Evolutionary conservation across 1,140 invertebrate genomes (phyloP).

Genomic region (Oncopodura yosiiana): DNA sequence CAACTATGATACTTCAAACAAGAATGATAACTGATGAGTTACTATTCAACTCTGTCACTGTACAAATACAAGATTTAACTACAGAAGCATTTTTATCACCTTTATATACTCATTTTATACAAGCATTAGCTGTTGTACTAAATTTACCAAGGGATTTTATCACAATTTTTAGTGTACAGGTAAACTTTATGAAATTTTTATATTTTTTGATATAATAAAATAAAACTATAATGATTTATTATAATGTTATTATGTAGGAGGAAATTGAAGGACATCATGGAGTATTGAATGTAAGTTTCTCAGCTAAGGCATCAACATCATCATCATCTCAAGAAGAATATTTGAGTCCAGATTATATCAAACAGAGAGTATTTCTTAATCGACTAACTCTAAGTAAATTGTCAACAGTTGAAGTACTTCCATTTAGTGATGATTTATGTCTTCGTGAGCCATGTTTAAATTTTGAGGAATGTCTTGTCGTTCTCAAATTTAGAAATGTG

Average conservation of each 20-base stretch:
- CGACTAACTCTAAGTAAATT: conserved; percentile 70
- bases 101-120: conserved; percentile 76
- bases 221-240: not conserved
- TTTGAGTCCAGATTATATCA: conserved; percentile 75
- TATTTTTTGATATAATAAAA: conserved; percentile 2
- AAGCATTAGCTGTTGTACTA: conserved; percentile 82
- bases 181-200: conserved; percentile 36
- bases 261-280: conserved; percentile 76
- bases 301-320: conserved; percentile 57
- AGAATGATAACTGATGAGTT: conserved; percentile 87
- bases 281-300: conserved; percentile 91
- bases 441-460: conserved; percentile 91
- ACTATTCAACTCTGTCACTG: conserved; percentile 87
- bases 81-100: conserved; percentile 86
- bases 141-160: conserved; percentile 87
- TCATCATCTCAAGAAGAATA: conserved; percentile 63
- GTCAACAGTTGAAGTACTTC: conserved; percentile 77
- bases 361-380: conserved; percentile 89
- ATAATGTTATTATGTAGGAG: conserved; percentile 47
- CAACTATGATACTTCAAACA: conserved; percentile 77
- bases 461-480: conserved; percentile 84
- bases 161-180: conserved; percentile 83
- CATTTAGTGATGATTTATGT: conserved; percentile 95
- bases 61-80: conserved; percentile 86
- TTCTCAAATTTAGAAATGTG: conserved; percentile 87